Conservation (phyloP, 2,797 vertebrate genomes). For the Phoebastria nigripes region DNA sequence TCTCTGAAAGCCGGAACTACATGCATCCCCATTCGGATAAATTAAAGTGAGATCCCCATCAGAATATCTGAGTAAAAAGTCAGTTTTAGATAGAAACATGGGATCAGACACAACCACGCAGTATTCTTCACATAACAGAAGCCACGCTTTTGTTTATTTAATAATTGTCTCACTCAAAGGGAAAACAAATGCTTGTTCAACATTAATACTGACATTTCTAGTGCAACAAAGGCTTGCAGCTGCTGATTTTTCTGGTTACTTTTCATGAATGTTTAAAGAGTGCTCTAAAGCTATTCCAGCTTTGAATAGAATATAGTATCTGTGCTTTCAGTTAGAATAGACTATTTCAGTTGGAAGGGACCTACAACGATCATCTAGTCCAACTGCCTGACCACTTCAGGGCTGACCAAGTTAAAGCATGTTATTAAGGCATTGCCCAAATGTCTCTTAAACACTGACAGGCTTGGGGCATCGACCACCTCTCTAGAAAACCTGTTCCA, state of each 20-base stretch:
- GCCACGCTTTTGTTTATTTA: background rate
- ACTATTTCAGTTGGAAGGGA: background rate
- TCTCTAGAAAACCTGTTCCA: background rate
- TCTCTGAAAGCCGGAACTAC: conserved; percentile 90
- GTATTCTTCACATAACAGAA: background rate
- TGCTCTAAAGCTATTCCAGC: background rate
- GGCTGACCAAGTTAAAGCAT: background rate
- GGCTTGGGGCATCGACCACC: background rate
- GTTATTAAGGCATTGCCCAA: background rate
- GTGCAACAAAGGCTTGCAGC: background rate
- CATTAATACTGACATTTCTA: background rate
- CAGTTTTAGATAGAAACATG: background rate
- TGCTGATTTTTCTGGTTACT: background rate
- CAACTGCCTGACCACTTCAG: background rate
- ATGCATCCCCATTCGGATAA: conserved; percentile 82
- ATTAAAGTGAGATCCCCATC: conserved; percentile 93
- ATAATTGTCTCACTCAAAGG: background rate
- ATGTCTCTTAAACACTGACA: background rate
- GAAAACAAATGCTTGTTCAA: background rate
- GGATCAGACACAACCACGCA: background rate
- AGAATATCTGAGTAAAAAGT: conserved; percentile 81
- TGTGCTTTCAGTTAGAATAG: background rate
- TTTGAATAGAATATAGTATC: background rate
- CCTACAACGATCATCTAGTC: background rate
- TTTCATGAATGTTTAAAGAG: background rate